Percentiles rank a stretch among this genome's conserved stretches.
These are phyloP conservation scores for Mesorhabditis sp. DNA, from an alignment of 2,888 invertebrate genomes.

Conservation along the genomic window DNA sequence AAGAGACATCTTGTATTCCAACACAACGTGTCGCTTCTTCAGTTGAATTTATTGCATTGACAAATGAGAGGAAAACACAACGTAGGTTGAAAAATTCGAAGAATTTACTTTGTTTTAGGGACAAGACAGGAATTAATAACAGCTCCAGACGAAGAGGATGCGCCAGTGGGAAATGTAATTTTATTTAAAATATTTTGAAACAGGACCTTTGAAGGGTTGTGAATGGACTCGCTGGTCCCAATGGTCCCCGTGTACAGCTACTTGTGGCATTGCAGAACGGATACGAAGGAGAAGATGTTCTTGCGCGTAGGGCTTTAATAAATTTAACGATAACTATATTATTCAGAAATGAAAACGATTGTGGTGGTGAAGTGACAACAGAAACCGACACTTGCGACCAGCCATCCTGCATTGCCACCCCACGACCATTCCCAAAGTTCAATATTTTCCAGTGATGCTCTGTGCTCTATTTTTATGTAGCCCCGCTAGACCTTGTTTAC, in stretches of 20 bases:
- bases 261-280: constrained; percentile 34
- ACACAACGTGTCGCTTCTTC: not conserved
- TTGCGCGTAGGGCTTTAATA: constrained; percentile 23
- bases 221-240: constrained; percentile 43
- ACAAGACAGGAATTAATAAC: not conserved
- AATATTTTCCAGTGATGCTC: not conserved
- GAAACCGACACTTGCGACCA: not conserved
- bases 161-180: not conserved
- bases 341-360: not conserved
- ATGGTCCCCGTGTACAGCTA: constrained; percentile 39
- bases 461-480: too few relatives aligned
- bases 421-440: constrained; percentile 1
- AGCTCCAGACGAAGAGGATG: not conserved
- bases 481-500: too few relatives aligned
- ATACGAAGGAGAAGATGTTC: constrained; percentile 37
- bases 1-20: constrained; percentile 14
- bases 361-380: constrained; percentile 4
- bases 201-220: constrained; percentile 18
- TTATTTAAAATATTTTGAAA: too few relatives aligned
- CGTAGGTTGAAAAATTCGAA: not conserved
- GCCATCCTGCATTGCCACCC: not conserved
- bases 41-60: not conserved
- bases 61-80: not conserved
- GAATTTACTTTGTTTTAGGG: too few relatives aligned
- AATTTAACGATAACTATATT: not conserved